Evolutionary conservation across 2,888 invertebrate genomes (phyloP).

Genomic region (Synanthedon vespiformis): DNA sequence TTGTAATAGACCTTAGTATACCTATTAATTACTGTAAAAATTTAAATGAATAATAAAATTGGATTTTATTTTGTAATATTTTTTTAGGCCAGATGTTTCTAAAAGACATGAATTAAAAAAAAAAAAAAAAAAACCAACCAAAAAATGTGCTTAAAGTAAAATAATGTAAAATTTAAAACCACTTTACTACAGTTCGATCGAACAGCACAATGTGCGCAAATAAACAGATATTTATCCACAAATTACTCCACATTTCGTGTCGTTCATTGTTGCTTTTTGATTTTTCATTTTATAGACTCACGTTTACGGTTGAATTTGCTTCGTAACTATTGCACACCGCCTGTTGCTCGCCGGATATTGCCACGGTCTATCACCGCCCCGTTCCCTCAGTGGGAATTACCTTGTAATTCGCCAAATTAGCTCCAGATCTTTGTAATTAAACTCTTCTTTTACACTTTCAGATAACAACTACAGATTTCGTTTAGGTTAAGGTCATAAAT

Average conservation of each 20-base stretch:
- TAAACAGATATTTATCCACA: constrained; percentile 7
- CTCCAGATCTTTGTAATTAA: constrained; percentile 51
- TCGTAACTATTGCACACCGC: constrained; percentile 15
- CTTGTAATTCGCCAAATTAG: constrained; percentile 63
- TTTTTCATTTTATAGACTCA: not conserved
- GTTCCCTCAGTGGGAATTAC: constrained; percentile 51
- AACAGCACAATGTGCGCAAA: constrained; percentile 1
- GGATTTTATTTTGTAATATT: too few species aligned
- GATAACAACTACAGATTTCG: not conserved
- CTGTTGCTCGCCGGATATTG: constrained; percentile 64
- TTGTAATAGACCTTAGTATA: too few species aligned
- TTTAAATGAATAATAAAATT: too few species aligned
- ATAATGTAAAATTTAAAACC: constrained; percentile 8
- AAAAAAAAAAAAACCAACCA: too few species aligned
- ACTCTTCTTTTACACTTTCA: constrained; percentile 29
- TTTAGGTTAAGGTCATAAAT: too few species aligned
- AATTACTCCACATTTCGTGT: constrained; percentile 6
- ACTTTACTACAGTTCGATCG: constrained; percentile 2
- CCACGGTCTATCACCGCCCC: constrained; percentile 38
- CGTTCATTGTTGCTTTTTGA: not conserved
- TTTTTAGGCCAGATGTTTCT: too few species aligned
- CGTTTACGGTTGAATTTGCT: constrained; percentile 5
- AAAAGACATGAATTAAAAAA: too few species aligned
- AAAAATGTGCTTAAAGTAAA: not conserved
- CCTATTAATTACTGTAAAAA: too few species aligned